Percentiles rank a stretch among this genome's conserved stretches.
phyloP scores from a whole-genome alignment of 2,797 vertebrate genomes.

The Gobio occitaniae region DNA sequence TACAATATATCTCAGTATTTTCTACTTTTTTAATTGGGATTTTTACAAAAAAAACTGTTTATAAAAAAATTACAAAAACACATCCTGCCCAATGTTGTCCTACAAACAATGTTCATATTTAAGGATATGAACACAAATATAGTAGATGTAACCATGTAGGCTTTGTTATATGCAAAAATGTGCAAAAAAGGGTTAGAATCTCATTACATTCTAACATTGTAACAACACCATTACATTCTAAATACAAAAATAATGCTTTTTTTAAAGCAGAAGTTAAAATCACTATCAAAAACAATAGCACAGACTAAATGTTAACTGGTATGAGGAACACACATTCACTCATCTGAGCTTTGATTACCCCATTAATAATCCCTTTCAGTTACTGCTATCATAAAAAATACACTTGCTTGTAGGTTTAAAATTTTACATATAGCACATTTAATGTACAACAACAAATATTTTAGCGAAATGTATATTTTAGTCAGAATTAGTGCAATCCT shows the following conservation, averaged over 20 bases:
- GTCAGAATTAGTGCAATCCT: no score
- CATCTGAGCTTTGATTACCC: background rate
- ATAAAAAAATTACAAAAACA: no score
- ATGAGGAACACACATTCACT: background rate
- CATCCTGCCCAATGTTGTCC: background rate
- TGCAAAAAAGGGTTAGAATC: background rate
- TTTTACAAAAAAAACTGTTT: no score
- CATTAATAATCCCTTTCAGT: background rate
- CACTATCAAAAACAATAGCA: background rate
- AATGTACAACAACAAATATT: background rate
- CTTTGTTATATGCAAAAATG: background rate
- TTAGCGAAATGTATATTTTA: background rate
- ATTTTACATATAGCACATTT: background rate
- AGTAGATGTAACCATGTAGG: background rate
- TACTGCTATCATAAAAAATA: background rate
- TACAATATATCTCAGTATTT: background rate
- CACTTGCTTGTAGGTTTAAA: background rate
- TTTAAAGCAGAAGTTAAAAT: background rate
- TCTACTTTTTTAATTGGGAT: background rate
- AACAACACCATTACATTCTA: background rate
- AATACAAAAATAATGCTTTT: background rate
- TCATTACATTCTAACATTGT: background rate
- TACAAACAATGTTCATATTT: background rate
- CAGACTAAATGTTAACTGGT: background rate
- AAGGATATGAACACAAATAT: background rate